Evolutionary conservation across 2,797 vertebrate species (phyloP), one percentile per base, ranked within the genome.

Genomic region (Sebastiscus albofasciatus): DNA sequence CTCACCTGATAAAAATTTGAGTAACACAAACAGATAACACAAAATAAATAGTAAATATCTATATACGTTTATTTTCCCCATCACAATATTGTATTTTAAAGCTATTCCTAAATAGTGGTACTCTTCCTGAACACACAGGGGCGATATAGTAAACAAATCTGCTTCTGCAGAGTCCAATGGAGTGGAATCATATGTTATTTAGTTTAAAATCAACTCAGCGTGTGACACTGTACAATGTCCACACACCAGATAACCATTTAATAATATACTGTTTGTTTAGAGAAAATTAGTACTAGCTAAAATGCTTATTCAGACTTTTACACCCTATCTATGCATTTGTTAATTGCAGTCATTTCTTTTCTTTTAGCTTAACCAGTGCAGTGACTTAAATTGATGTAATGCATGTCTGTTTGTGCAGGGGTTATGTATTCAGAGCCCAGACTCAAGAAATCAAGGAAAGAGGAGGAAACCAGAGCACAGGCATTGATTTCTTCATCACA

Each of bases 401-500:
- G 2, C 16, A 4, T 78, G 24, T 82, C 76, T 89, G 31, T 80
- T 85, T 86, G 10, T 60, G 54, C 89, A 98, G 98, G 90, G 92
- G 94, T 0, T 97, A 97, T 39, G 97, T 98, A 16, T 98, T 99
- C 89, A 95, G 97, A 84, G 95, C 97, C 4, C 97, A 98, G 92
- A 95, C 94, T 0, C 97, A 96, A 24, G 98, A 99, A 90, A 97
- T 98, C 89, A 97, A 97, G 84, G 98, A 98, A 67, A 95, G 98
- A 65, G 97, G 96, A 1, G 97, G 97, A 22, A 97, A 97, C 93
- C 97, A 98, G 92, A 99, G 96, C 54, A 96, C 96, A 4, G 97
- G 98, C 73, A 97, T 99, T 1, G 97, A 99, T 90, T 97, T 99
- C 94, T 98, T 97, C 79, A 97, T 99, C 84, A 98, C 97, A 13